phyloP scores from a whole-genome alignment of 1,140 invertebrate species.

The Aricia agestis region DNA sequence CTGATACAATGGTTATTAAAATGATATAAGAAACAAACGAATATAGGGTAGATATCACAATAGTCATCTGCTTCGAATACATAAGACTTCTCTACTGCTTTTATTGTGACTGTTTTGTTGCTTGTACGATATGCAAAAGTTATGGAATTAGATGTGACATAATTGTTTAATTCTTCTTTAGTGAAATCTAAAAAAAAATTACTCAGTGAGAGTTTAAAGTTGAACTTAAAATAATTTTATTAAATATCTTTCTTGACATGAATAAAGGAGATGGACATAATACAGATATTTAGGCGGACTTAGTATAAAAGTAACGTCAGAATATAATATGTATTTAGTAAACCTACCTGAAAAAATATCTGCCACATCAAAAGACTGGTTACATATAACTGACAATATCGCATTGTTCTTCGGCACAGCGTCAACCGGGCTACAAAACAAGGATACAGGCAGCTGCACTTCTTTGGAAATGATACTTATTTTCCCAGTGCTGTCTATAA shows the following conservation, averaged over 20 bases:
- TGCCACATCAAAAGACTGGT: conserved; percentile 37
- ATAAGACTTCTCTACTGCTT: conserved; percentile 36
- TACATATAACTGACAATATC: conserved; percentile 43
- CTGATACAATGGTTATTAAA: conserved; percentile 39
- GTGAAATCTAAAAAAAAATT: conserved; percentile 46
- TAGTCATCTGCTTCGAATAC: conserved; percentile 49
- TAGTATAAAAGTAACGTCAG: too few species aligned
- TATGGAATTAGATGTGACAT: conserved; percentile 29
- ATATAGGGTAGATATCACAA: conserved; percentile 44
- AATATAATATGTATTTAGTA: too few species aligned
- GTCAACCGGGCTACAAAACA: conserved; percentile 45
- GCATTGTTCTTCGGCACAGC: conserved; percentile 32
- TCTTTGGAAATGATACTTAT: conserved; percentile 43
- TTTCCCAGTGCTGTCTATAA: conserved; percentile 49
- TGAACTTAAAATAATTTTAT: too few species aligned
- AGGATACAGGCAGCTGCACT: conserved; percentile 46
- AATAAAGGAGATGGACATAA: too few species aligned
- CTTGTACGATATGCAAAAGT: conserved; percentile 47
- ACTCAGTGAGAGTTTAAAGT: not conserved
- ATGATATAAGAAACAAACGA: conserved; percentile 44
- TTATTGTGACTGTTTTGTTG: conserved; percentile 48
- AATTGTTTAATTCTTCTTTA: conserved; percentile 42
- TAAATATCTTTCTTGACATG: too few species aligned
- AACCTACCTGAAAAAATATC: conserved; percentile 57
- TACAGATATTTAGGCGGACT: too few species aligned